A percentile compares a stretch with the other conserved stretches of the same genome.
phyloP scores from a whole-genome alignment of 2,113 vertebrate species.

The Trachemys scripta region DNA sequence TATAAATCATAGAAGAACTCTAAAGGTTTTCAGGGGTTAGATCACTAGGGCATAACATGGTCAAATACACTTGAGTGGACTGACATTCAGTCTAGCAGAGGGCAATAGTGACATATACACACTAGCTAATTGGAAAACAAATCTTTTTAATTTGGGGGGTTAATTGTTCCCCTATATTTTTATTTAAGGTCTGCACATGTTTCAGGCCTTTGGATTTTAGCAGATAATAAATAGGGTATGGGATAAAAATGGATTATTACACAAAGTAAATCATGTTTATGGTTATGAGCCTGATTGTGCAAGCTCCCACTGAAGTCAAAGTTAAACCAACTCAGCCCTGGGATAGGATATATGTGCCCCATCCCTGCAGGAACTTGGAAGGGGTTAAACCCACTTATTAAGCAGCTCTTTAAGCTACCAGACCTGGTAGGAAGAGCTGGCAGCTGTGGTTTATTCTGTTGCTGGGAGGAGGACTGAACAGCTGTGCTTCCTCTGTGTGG shows the following conservation, averaged over 20 bases:
- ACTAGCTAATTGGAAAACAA: fast-evolving
- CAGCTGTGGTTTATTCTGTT: neutral
- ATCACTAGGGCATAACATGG: fast-evolving
- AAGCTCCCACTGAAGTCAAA: neutral
- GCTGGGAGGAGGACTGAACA: neutral
- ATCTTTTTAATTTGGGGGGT: too few species aligned
- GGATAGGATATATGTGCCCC: neutral
- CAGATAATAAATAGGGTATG: neutral
- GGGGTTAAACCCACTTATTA: neutral
- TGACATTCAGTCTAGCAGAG: fast-evolving
- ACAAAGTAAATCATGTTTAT: neutral
- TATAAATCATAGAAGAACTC: fast-evolving
- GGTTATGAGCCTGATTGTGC: neutral
- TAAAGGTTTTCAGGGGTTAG: fast-evolving
- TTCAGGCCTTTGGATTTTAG: fast-evolving
- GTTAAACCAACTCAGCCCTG: neutral
- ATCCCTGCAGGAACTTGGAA: too few species aligned
- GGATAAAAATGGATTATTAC: neutral
- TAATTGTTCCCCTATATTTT: neutral
- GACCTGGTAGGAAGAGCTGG: too few species aligned
- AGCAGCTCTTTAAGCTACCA: neutral
- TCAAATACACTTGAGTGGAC: neutral
- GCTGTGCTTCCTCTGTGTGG: neutral
- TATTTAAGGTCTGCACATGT: neutral
- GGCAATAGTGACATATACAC: neutral